Evolutionary conservation across 2,113 vertebrate genomes (phyloP), one percentile per base, ranked within the genome.

Genomic region (Rhinopithecus roxellana): DNA sequence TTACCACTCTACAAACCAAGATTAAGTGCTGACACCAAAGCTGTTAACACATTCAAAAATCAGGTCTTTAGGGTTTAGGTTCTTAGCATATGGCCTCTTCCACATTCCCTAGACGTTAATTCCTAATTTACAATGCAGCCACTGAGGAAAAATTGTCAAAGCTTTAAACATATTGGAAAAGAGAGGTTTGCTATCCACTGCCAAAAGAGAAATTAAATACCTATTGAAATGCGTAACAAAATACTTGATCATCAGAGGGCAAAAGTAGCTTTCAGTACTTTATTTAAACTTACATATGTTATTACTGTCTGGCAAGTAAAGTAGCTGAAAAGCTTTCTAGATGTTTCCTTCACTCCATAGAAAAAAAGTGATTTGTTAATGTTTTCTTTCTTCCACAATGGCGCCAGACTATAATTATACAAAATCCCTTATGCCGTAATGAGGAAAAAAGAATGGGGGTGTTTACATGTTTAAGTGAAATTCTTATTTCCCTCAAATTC

Each of bases 381-480:
- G 27, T 35, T 84, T 57, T 70, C 23, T 94, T 87, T 83, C 59
- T 92, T 90, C 13, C 43, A 88, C 30, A 89, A 89, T 25, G 96
- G 6, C 61, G 89, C 23, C 16, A 89, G 90, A 92, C 18, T 97
- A 64, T 95, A 97, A 97, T 93, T 89, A 97, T 1, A 43, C n/a
- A 82, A 97, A 96, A 72, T 79, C 35, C 61, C 57, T 91, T 75
- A 70, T 86, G n/a, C n/a, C n/a, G 3, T 86, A 96, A 90, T 67
- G 40, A 95, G 30, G 61, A 48, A 1, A 13, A 52, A 74, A 82
- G n/a, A 80, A 72, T 45, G 83, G 50, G 27, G 38, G 57, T 94
- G 43, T 97, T 98, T 97, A 79, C n/a, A 96, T 84, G 82, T 93
- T 97, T 91, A 96, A 96, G 91, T 93, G 45, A 95, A 97, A 93